A percentile compares a stretch with the other conserved stretches of the same genome.
phyloP scores from a whole-genome alignment of 1,140 invertebrate species.

The Heliconius himera region DNA sequence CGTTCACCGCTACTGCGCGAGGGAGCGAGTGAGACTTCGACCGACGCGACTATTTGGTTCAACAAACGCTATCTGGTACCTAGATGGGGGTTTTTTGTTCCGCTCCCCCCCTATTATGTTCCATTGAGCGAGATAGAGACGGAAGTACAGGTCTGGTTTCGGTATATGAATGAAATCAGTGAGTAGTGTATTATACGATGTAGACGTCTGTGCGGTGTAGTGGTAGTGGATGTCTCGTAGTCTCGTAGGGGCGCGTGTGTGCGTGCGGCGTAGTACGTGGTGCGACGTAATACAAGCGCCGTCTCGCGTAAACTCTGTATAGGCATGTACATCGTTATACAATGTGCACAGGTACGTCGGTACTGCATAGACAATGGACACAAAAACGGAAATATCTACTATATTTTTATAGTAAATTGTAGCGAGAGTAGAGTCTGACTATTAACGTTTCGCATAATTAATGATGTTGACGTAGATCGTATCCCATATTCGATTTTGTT shows the following conservation, averaged over 20 bases:
- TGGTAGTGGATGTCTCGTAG: slow-evolving; percentile 75
- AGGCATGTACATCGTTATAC: slow-evolving; percentile 43
- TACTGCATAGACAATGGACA: slow-evolving; percentile 26
- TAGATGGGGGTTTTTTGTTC: slow-evolving; percentile 49
- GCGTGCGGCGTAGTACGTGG: slow-evolving; percentile 72
- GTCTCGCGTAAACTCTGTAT: slow-evolving; percentile 75
- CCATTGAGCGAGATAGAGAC: slow-evolving; percentile 64
- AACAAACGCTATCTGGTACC: slow-evolving; percentile 73
- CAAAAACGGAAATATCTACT: slow-evolving; percentile 15
- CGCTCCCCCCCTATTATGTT: slow-evolving; percentile 49
- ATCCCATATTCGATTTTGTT: not conserved
- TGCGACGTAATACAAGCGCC: slow-evolving; percentile 68
- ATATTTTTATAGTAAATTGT: slow-evolving; percentile 6
- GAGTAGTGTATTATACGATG: slow-evolving; percentile 66
- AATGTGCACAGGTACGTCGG: slow-evolving; percentile 26
- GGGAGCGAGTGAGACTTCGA: slow-evolving; percentile 76
- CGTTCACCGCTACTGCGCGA: slow-evolving; percentile 75
- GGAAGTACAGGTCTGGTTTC: slow-evolving; percentile 76
- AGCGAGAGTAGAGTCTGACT: not conserved
- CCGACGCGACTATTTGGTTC: slow-evolving; percentile 69
- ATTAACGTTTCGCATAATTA: not conserved
- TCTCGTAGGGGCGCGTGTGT: slow-evolving; percentile 74
- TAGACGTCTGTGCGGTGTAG: slow-evolving; percentile 61
- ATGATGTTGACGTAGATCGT: not conserved
- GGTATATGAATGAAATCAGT: slow-evolving; percentile 80